phyloP scores from a whole-genome alignment of 1,140 invertebrate species.

The Drosophila mojavensis region DNA sequence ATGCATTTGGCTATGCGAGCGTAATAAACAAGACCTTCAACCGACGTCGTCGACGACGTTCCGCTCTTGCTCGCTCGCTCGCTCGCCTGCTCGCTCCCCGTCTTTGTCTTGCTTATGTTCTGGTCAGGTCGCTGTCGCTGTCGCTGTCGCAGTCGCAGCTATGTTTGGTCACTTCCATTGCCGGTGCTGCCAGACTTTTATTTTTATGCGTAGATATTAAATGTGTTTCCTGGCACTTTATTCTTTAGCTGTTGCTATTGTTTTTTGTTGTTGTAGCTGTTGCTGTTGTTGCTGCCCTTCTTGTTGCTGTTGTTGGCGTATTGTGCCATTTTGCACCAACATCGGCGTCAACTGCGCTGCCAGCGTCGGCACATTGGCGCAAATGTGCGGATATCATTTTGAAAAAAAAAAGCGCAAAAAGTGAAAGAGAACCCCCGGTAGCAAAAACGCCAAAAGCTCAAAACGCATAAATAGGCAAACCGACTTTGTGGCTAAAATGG shows the following conservation, averaged over 20 bases:
- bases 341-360: constrained; percentile 41
- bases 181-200: constrained; percentile 77
- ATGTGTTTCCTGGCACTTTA: constrained; percentile 83
- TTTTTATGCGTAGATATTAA: constrained; percentile 83
- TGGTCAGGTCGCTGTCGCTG: constrained; percentile 33
- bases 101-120: constrained; percentile 28
- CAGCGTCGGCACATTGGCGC: constrained; percentile 68
- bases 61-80: constrained; percentile 2
- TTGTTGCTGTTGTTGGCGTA: constrained; percentile 63
- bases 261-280: constrained; percentile 30
- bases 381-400: constrained; percentile 72
- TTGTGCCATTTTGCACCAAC: constrained; percentile 78
- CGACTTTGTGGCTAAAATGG: constrained; percentile 31
- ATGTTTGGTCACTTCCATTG: constrained; percentile 76
- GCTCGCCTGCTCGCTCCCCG: constrained; percentile 11
- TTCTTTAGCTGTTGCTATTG: constrained; percentile 51
- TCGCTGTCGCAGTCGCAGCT: constrained; percentile 31
- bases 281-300: constrained; percentile 19
- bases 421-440: constrained; percentile 34
- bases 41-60: constrained; percentile 58
- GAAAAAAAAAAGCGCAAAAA: constrained; percentile 33
- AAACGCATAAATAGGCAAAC: constrained; percentile 75
- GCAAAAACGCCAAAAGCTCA: constrained; percentile 58
- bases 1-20: constrained; percentile 82
- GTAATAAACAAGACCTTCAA: constrained; percentile 83